phyloP scores from a whole-genome alignment of 1,140 invertebrate genomes.

The Eumeta japonica region DNA sequence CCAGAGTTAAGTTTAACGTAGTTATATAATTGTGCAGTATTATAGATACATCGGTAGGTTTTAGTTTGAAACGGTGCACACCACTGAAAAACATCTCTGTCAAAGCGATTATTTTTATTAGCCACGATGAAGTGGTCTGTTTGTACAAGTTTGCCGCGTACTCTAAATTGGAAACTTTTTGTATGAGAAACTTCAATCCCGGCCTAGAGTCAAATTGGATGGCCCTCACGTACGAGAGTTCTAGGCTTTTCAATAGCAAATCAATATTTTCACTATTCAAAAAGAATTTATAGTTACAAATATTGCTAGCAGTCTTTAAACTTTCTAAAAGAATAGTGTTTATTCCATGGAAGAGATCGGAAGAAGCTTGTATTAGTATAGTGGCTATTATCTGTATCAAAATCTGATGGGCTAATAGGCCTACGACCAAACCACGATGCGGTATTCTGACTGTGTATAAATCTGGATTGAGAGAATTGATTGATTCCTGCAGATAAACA shows the following conservation, averaged over 20 bases:
- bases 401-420: slow-evolving; percentile 87
- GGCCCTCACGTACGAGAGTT: slow-evolving; percentile 77
- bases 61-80: slow-evolving; percentile 61
- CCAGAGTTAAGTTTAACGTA: slow-evolving; percentile 53
- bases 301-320: slow-evolving; percentile 56
- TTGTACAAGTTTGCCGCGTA: slow-evolving; percentile 89
- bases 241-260: slow-evolving; percentile 74
- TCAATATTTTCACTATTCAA: slow-evolving; percentile 62
- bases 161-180: slow-evolving; percentile 86
- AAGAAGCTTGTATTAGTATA: slow-evolving; percentile 68
- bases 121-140: slow-evolving; percentile 88
- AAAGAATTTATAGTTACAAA: slow-evolving; percentile 55
- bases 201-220: slow-evolving; percentile 85
- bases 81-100: slow-evolving; percentile 77
- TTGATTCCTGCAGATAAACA: slow-evolving; percentile 77
- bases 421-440: slow-evolving; percentile 81
- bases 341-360: slow-evolving; percentile 61
- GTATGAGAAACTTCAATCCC: slow-evolving; percentile 88
- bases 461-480: slow-evolving; percentile 73
- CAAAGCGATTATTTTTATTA: slow-evolving; percentile 83
- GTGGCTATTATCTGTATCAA: slow-evolving; percentile 86
- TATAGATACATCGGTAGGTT: slow-evolving; percentile 64
- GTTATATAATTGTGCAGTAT: slow-evolving; percentile 62
- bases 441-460: slow-evolving; percentile 80
- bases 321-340: slow-evolving; percentile 60